Evolutionary conservation across 2,113 vertebrate genomes (phyloP), one percentile per base, ranked within the genome.

Genomic region (Ciconia boyciana): DNA sequence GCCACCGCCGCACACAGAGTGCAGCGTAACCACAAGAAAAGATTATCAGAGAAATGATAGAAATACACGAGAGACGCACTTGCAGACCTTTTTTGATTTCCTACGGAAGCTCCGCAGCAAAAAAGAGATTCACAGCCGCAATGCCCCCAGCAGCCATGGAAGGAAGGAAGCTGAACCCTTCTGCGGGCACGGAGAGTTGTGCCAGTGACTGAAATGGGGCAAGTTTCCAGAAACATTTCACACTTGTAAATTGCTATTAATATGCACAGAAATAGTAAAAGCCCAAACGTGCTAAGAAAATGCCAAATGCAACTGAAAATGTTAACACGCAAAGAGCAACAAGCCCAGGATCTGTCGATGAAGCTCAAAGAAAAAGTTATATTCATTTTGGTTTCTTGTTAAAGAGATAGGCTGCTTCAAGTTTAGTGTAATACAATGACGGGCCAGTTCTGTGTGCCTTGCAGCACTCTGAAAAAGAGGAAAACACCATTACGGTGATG

Each of bases 1-100:
- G 72, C 86, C 32, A 13, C 68, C 0, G 0, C 72, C 3, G 2
- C 14, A 24, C 71, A 39, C 28, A 43, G 48, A 78, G 39, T 1
- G 5, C 68, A 76, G 82, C 1, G 0, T 31, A 80, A 43, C 66
- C 76, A 54, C 2, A 0, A 64, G 66, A 21, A 62, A 71, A 83
- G 62, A 94, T 87, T 86, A 87, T 49, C 52, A 41, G 57, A 58
- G 34, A 77, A 93, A 74, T 36, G 3, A 57, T 29, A 48, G 54
- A 77, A 95, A 86, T 31, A 46, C 0, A 2, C 0, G 0, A 90
- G 43, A 54, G 39, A 55, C 0, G 2, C 26, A 2, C 52, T 41
- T 36, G 81, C 13, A 84, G 52, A 61, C 0, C 0, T 65, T 89
- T 87, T 82, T 55, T 60, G 22, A 58, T 89, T 83, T 89, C 48